Evolutionary conservation across 1,140 invertebrate genomes (phyloP).

Genomic region (Eulimnadia texana): DNA sequence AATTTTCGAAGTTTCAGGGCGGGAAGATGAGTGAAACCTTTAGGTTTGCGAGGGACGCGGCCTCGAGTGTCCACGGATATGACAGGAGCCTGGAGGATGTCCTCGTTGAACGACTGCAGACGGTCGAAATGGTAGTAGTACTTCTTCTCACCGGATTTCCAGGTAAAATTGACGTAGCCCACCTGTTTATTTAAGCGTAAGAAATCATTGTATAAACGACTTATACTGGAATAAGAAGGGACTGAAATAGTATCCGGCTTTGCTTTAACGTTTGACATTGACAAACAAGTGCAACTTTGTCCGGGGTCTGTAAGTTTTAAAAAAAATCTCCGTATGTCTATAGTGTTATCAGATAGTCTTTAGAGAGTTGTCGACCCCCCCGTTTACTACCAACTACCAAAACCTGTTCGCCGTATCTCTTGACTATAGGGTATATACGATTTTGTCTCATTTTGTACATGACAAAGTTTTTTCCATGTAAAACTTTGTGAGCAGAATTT

Average conservation of each 20-base stretch:
- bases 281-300: neutral
- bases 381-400: no score
- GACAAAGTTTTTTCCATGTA: no score
- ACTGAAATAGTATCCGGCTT: neutral
- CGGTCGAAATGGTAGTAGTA: slow-evolving; percentile 78
- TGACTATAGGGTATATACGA: no score
- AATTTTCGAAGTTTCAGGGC: neutral
- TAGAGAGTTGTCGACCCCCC: no score
- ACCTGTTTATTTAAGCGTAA: slow-evolving; percentile 24
- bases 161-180: slow-evolving; percentile 76
- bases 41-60: slow-evolving; percentile 62
- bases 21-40: slow-evolving; percentile 40
- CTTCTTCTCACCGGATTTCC: slow-evolving; percentile 68
- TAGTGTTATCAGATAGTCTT: no score
- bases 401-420: no score
- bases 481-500: no score
- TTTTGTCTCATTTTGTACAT: no score
- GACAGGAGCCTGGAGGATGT: slow-evolving; percentile 65
- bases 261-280: neutral
- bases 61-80: slow-evolving; percentile 72
- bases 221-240: neutral
- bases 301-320: no score
- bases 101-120: slow-evolving; percentile 64
- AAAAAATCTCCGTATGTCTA: no score
- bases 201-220: neutral